Percentiles rank a stretch among this genome's conserved stretches.
phyloP scores from a whole-genome alignment of 2,113 vertebrate genomes.

The Protomyctophum bolini region DNA sequence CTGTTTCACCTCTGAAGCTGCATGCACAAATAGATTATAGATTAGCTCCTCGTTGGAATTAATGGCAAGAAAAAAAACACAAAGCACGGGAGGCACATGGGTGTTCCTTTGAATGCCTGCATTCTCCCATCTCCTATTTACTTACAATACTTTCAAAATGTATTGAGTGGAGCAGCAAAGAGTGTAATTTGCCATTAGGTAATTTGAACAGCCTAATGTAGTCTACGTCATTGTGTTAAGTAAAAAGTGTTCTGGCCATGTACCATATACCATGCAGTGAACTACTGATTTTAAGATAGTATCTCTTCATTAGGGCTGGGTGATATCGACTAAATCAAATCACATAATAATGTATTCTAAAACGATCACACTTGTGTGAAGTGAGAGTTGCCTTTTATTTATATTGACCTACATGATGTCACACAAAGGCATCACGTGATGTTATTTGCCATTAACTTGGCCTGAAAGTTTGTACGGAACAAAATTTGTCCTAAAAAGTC shows the following conservation, averaged over 20 bases:
- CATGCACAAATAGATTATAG: neutral
- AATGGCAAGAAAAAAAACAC: neutral
- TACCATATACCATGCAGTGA: too few species aligned
- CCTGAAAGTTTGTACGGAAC: too few species aligned
- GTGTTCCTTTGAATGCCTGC: neutral
- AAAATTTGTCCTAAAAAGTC: too few species aligned
- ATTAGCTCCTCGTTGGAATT: conserved; percentile 4
- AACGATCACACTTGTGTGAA: too few species aligned
- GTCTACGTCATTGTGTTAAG: neutral
- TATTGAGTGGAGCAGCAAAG: neutral
- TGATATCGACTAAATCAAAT: neutral
- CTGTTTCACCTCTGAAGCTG: neutral
- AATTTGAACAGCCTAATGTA: neutral
- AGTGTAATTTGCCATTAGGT: too few species aligned
- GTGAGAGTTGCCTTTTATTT: too few species aligned
- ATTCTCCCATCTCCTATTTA: neutral
- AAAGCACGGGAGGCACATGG: neutral
- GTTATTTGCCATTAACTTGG: too few species aligned
- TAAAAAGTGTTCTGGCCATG: neutral
- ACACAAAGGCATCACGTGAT: too few species aligned
- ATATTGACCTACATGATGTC: too few species aligned
- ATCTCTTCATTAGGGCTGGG: too few species aligned
- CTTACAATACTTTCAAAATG: neutral
- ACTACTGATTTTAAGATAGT: too few species aligned
- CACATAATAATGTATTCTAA: too few species aligned